These are phyloP conservation scores for Sisor rabdophorus DNA, from an alignment of 2,113 vertebrate genomes.

Conservation along the genomic window DNA sequence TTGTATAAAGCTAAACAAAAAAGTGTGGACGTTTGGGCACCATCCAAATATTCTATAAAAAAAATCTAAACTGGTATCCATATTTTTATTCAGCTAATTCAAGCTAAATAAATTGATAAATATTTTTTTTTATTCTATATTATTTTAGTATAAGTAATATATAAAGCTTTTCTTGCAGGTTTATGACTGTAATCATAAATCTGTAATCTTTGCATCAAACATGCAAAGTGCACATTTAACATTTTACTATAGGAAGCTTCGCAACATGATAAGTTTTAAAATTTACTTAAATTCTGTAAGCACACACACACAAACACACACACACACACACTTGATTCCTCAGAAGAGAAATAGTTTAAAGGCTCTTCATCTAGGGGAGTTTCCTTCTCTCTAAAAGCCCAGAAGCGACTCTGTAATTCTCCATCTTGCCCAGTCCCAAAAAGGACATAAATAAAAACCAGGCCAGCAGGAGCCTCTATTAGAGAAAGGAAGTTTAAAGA, in stretches of 20 bases:
- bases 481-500: constrained; percentile 32
- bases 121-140: too few relatives aligned
- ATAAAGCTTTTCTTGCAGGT: too few relatives aligned
- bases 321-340: constrained; percentile 9
- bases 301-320: not conserved
- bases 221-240: not conserved
- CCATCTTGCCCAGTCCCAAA: constrained; percentile 44
- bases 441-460: constrained; percentile 46
- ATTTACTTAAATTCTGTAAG: not conserved
- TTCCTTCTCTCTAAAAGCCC: constrained; percentile 29
- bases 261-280: not conserved
- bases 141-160: too few relatives aligned
- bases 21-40: too few relatives aligned
- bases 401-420: constrained; percentile 29
- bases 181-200: too few relatives aligned
- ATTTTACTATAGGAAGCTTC: not conserved
- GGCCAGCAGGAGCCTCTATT: constrained; percentile 33
- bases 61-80: too few relatives aligned
- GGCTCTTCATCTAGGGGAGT: constrained; percentile 15
- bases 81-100: too few relatives aligned
- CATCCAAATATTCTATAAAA: too few relatives aligned
- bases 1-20: too few relatives aligned
- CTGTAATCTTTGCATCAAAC: too few relatives aligned
- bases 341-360: constrained; percentile 24
- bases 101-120: too few relatives aligned